Evolutionary conservation across 2,888 invertebrate genomes (phyloP), one percentile per base, ranked within the genome.

Genomic region (Eurytoma adleriae): DNA sequence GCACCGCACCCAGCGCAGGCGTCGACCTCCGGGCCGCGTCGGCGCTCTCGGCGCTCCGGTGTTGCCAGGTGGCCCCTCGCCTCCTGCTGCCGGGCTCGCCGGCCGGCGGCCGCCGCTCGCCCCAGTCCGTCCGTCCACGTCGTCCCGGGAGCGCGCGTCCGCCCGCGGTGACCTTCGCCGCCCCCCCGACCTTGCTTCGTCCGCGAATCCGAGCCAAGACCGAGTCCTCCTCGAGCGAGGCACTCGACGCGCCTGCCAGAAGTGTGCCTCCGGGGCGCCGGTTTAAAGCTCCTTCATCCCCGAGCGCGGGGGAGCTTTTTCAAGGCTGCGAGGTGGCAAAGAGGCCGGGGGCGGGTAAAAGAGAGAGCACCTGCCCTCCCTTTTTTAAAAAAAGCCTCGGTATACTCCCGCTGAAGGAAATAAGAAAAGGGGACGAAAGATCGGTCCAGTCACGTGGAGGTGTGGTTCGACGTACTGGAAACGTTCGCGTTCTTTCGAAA

Each of bases 1-100:
- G 79, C 85, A 89, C 89, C 89, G 89, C 90, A 88, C 90, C 89
- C 89, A 88, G 85, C 85, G 86, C 83, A 89, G 87, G 78, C 78
- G 78, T 68, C 67, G 64, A 64, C 30, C 88, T 87, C 86, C 1
- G 62, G 54, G 2, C 69, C 27, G 61, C 83, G 71, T 57, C 69
- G 78, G 79, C 77, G 78, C 82, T 74, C 62, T 62, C 78, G 78
- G 71, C 73, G 61, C 82, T 69, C 79, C 84, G 85, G 86, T 85
- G 85, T 86, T 86, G 86, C 86, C 85, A 86, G 85, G 86, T 86
- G 86, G 84, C 83, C 74, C 64, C 57, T 24, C 48, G 18, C 56
- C 56, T 48, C 56, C 18, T 27, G 16, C 48, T 62, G 66, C 66
- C 20, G 27, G 59, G 70, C 72, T 52, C 5, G 54, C 69, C 69